phyloP scores from a whole-genome alignment of 2,888 invertebrate species.

The Agonum fuliginosum region DNA sequence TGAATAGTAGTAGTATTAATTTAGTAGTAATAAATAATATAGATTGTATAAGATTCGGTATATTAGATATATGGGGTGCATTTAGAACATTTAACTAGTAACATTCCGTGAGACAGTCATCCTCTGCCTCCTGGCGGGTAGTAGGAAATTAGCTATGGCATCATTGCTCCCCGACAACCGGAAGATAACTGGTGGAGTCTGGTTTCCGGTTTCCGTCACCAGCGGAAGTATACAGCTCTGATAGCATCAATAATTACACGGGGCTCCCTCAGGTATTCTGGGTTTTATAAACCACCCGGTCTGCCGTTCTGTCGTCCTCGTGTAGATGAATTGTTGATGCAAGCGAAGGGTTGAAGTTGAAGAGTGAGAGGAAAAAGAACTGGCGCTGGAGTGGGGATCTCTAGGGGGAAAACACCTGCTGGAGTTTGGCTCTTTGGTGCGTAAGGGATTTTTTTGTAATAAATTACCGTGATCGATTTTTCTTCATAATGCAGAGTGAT shows the following conservation, averaged over 20 bases:
- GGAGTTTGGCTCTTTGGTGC: background rate
- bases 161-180: slow-evolving; percentile 31
- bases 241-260: slow-evolving; percentile 66
- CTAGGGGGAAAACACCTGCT: background rate
- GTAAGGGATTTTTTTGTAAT: background rate
- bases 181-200: slow-evolving; percentile 53
- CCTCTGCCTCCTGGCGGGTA: background rate
- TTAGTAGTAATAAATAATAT: too few relatives aligned
- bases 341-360: slow-evolving; percentile 1
- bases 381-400: background rate
- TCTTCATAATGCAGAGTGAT: background rate
- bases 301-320: background rate
- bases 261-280: slow-evolving; percentile 61
- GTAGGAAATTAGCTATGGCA: slow-evolving; percentile 51
- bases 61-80: too few relatives aligned
- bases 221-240: slow-evolving; percentile 65
- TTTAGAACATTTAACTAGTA: too few relatives aligned
- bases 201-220: slow-evolving; percentile 59
- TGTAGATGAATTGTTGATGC: slow-evolving; percentile 34
- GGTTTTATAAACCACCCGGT: slow-evolving; percentile 62
- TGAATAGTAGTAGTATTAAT: too few relatives aligned
- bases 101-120: too few relatives aligned
- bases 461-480: background rate
- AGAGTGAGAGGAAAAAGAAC: background rate
- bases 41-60: too few relatives aligned